These are phyloP conservation scores for Leucoptera coffeella DNA, from an alignment of 2,888 invertebrate genomes.

Conservation along the genomic window DNA sequence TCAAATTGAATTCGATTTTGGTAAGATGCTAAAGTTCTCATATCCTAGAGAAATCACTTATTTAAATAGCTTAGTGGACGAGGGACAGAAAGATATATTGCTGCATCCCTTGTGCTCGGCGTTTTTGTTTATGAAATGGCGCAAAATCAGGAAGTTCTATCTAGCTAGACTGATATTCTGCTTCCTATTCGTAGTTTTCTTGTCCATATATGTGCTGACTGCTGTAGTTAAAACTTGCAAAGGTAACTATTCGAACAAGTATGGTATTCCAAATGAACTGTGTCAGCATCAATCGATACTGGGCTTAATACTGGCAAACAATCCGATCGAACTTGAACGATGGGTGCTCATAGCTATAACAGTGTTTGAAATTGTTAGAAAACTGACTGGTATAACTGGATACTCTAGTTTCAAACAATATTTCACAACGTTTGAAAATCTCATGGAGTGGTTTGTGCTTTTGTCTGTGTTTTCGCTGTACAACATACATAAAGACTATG, in stretches of 20 bases:
- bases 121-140: constrained; percentile 85
- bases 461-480: constrained; percentile 77
- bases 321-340: constrained; percentile 76
- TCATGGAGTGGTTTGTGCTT: constrained; percentile 83
- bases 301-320: constrained; percentile 63
- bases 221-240: constrained; percentile 66
- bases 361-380: constrained; percentile 69
- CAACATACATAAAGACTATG: constrained; percentile 69
- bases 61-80: constrained; percentile 79
- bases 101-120: constrained; percentile 83
- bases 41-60: constrained; percentile 82
- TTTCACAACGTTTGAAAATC: constrained; percentile 74
- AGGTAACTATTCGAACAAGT: constrained; percentile 38
- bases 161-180: constrained; percentile 74
- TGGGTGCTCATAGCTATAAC: constrained; percentile 73
- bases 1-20: constrained; percentile 75
- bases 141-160: constrained; percentile 83
- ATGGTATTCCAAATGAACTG: constrained; percentile 59
- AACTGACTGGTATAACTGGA: constrained; percentile 74
- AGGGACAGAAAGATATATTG: constrained; percentile 82
- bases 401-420: constrained; percentile 74
- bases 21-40: constrained; percentile 73
- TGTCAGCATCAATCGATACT: constrained; percentile 70
- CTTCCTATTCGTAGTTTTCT: constrained; percentile 70
- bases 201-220: constrained; percentile 74